Percentiles rank a stretch among this genome's conserved stretches.
Conservation (phyloP, 2,113 vertebrate genomes). For the Pygoscelis adeliae region DNA sequence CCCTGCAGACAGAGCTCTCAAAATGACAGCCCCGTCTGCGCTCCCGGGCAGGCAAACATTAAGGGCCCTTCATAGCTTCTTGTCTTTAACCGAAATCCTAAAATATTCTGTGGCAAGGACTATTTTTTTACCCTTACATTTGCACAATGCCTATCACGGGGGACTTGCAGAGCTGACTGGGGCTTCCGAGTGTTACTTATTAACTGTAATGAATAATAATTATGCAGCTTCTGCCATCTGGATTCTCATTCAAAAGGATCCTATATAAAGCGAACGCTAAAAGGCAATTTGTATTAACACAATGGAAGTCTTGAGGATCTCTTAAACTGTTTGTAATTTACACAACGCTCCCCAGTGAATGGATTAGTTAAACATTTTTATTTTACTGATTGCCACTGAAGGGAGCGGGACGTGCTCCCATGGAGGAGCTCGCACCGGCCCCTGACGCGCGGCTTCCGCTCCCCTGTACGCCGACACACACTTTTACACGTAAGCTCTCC, state of each 20-base stretch:
- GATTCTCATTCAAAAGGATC: slow-evolving; percentile 48
- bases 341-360: slow-evolving; percentile 22
- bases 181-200: slow-evolving; percentile 53
- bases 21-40: not conserved
- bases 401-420: not conserved
- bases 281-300: slow-evolving; percentile 54
- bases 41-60: not conserved
- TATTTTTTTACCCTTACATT: not conserved
- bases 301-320: slow-evolving; percentile 54
- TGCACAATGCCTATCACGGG: not conserved
- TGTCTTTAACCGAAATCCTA: not conserved
- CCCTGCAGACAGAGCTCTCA: not conserved
- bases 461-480: not conserved
- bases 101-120: not conserved
- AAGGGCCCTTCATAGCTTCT: not conserved
- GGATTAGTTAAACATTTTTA: slow-evolving; percentile 53
- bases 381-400: not conserved
- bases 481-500: not conserved
- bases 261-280: slow-evolving; percentile 19
- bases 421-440: not conserved
- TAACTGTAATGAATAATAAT: slow-evolving; percentile 65
- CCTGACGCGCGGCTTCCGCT: not conserved
- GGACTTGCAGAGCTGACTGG: not conserved
- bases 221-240: slow-evolving; percentile 59
- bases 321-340: slow-evolving; percentile 61